These are phyloP conservation scores for Ctenosaura bakeri DNA, from an alignment of 2,797 vertebrate genomes.

Conservation along the genomic window DNA sequence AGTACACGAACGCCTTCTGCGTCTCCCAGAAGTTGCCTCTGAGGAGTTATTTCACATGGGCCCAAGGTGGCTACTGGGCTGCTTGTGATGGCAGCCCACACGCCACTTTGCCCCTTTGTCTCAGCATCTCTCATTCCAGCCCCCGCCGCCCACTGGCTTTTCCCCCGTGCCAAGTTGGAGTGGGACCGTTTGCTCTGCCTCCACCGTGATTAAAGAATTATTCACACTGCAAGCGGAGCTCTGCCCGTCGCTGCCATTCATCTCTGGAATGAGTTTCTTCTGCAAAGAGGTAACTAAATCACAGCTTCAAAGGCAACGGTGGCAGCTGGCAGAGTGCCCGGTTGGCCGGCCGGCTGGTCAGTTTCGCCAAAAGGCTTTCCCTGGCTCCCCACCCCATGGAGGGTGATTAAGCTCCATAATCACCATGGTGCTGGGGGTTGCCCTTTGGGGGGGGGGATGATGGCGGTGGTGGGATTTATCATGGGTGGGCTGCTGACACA, in stretches of 20 bases:
- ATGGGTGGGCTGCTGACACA: slow-evolving; percentile 67
- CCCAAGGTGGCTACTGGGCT: too few species aligned
- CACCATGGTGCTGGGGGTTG: slow-evolving; percentile 61
- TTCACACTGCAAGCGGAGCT: slow-evolving; percentile 84
- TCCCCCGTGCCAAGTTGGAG: slow-evolving; percentile 39
- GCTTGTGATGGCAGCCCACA: not conserved
- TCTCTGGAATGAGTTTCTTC: slow-evolving; percentile 86
- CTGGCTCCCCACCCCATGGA: slow-evolving; percentile 66
- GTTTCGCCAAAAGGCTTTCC: slow-evolving; percentile 75
- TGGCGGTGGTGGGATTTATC: slow-evolving; percentile 74
- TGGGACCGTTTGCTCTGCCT: slow-evolving; percentile 76
- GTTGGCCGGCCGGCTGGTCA: slow-evolving; percentile 78
- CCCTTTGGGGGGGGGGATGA: slow-evolving; percentile 58
- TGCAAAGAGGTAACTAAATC: slow-evolving; percentile 86
- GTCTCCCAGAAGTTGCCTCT: not conserved
- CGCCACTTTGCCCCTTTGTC: not conserved
- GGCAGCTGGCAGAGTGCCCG: slow-evolving; percentile 79
- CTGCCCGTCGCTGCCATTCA: slow-evolving; percentile 83
- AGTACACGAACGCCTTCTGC: too few species aligned
- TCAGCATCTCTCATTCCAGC: not conserved
- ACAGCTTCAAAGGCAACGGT: slow-evolving; percentile 49
- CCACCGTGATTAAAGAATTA: slow-evolving; percentile 90
- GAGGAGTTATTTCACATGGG: too few species aligned
- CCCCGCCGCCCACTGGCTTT: not conserved
- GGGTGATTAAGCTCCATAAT: slow-evolving; percentile 82